Percentiles rank a stretch among this genome's conserved stretches.
phyloP scores from a whole-genome alignment of 2,888 invertebrate genomes.

The Agonopterix alstromeriana region DNA sequence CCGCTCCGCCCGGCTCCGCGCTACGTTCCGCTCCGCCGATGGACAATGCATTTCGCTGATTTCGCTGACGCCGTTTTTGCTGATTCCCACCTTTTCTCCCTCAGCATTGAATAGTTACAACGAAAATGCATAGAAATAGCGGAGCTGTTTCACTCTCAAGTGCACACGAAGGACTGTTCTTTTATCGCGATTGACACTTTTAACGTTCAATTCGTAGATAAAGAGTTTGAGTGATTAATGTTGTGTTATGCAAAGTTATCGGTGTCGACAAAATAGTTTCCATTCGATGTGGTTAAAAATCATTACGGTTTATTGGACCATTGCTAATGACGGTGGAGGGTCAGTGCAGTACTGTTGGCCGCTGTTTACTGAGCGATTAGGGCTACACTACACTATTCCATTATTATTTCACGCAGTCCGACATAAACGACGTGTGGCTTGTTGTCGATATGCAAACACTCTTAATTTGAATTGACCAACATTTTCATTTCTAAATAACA shows the following conservation, averaged over 20 bases:
- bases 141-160: constrained; percentile 29
- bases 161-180: constrained; percentile 10
- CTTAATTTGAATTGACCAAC: constrained; percentile 3
- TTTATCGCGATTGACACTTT: neutral
- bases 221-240: neutral
- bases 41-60: constrained; percentile 67
- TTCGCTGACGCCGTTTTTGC: constrained; percentile 59
- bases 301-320: constrained; percentile 12
- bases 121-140: constrained; percentile 20
- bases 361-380: constrained; percentile 14
- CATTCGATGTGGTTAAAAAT: constrained; percentile 9
- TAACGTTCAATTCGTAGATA: neutral
- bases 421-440: constrained; percentile 10
- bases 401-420: constrained; percentile 15
- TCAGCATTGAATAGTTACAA: constrained; percentile 17
- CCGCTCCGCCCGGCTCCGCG: constrained; percentile 1
- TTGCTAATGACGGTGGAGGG: constrained; percentile 8
- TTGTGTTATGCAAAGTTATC: neutral
- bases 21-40: constrained; percentile 43
- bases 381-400: constrained; percentile 8
- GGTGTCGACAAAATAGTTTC: constrained; percentile 4
- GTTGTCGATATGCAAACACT: constrained; percentile 14
- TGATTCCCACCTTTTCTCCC: constrained; percentile 41
- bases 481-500: no score
- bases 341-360: neutral